Conservation (phyloP, 2,888 invertebrate species). For the Pristionchus japonicus region DNA sequence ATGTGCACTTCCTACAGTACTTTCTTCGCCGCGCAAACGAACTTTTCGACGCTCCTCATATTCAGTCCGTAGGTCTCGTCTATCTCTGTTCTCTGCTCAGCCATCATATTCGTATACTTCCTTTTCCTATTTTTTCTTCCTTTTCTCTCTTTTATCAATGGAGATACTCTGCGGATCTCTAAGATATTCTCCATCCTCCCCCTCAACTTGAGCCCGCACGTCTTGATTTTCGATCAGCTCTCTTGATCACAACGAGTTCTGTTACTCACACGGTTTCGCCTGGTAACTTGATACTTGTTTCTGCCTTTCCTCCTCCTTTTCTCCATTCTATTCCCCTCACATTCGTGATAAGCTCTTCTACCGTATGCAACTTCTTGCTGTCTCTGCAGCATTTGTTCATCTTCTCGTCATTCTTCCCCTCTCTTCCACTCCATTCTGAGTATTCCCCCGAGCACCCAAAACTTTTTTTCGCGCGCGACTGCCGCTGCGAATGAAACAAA, state of each 20-base stretch:
- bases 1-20: conserved; percentile 31
- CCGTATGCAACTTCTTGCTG: neutral
- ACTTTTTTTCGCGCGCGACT: neutral
- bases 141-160: too few relatives aligned
- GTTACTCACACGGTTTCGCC: neutral
- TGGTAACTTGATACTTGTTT: neutral
- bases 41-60: neutral
- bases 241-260: neutral
- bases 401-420: neutral
- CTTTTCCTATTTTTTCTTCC: too few relatives aligned
- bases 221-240: neutral
- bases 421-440: neutral
- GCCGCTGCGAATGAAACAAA: conserved; percentile 29
- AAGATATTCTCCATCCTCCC: too few relatives aligned
- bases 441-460: conserved; percentile 24
- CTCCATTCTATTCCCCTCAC: neutral
- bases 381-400: neutral
- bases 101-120: too few relatives aligned
- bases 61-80: neutral
- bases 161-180: too few relatives aligned
- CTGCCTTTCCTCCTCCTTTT: neutral
- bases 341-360: neutral
- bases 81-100: neutral
- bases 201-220: too few relatives aligned
- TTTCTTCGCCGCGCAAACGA: neutral